A percentile compares a stretch with the other conserved stretches of the same genome.
phyloP scores from a whole-genome alignment of 2,888 invertebrate species.

The Ecdyonurus torrentis region DNA sequence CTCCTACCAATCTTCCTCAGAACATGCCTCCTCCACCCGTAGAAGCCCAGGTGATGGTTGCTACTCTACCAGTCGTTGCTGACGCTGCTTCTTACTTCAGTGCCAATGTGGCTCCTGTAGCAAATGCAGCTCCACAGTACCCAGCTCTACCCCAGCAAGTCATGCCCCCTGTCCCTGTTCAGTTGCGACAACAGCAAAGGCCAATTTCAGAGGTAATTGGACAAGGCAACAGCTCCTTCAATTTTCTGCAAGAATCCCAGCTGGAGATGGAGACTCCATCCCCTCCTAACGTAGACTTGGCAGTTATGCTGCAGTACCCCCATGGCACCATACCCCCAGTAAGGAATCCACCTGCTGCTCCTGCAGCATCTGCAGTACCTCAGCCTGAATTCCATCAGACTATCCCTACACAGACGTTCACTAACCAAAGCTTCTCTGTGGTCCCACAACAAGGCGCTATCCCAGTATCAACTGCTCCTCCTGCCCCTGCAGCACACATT shows the following conservation, averaged over 20 bases:
- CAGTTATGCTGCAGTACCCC: conserved; percentile 20
- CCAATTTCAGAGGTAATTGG: conserved; percentile 10
- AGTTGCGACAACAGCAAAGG: neutral
- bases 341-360: neutral
- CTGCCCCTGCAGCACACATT: conserved; percentile 23
- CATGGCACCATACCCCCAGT: conserved; percentile 2
- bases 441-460: conserved; percentile 10
- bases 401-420: conserved; percentile 71
- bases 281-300: conserved; percentile 26
- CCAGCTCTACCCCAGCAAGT: conserved; percentile 26
- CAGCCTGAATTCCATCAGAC: conserved; percentile 16
- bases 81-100: neutral
- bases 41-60: neutral
- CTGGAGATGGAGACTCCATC: conserved; percentile 57
- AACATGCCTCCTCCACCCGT: conserved; percentile 3
- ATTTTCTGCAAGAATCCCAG: conserved; percentile 67
- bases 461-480: conserved; percentile 32
- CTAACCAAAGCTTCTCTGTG: conserved; percentile 57
- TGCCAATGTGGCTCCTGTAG: conserved; percentile 18
- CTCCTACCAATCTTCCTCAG: conserved; percentile 18
- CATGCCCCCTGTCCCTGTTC: conserved; percentile 1
- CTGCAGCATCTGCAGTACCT: conserved; percentile 5
- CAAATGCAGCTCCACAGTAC: conserved; percentile 35
- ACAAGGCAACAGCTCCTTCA: conserved; percentile 16
- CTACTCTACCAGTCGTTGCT: neutral